phyloP scores from a whole-genome alignment of 2,113 vertebrate species.

The Colossoma macropomum region DNA sequence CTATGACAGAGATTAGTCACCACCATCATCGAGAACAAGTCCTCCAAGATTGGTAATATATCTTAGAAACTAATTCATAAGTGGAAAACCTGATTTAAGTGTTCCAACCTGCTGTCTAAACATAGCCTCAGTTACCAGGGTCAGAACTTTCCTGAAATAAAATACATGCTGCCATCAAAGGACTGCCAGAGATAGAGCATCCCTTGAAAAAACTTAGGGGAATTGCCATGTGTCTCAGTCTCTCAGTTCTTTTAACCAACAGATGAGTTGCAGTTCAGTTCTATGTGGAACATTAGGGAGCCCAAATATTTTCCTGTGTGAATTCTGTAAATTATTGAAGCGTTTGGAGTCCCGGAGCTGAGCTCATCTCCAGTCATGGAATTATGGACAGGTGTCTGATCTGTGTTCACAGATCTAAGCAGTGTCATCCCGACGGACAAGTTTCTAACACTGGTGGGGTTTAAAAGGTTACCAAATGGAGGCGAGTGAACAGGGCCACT shows the following conservation, averaged over 20 bases:
- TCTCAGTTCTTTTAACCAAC: conserved; percentile 3
- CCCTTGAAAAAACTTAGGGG: not conserved
- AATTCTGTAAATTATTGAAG: conserved; percentile 23
- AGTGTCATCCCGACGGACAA: conserved; percentile 8
- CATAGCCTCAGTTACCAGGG: conserved; percentile 9
- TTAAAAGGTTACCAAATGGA: conserved; percentile 46
- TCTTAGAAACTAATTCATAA: no score
- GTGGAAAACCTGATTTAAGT: not conserved
- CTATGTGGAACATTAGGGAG: conserved; percentile 28
- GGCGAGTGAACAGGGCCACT: conserved; percentile 25
- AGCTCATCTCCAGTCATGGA: conserved; percentile 26
- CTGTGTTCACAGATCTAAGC: conserved; percentile 14
- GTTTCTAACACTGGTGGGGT: conserved; percentile 32
- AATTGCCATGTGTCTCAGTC: conserved; percentile 10
- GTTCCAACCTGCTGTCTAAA: not conserved
- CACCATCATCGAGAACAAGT: not conserved
- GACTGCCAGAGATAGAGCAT: not conserved
- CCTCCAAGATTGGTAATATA: not conserved
- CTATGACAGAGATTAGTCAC: not conserved
- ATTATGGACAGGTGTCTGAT: conserved; percentile 46
- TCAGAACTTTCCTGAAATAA: conserved; percentile 5
- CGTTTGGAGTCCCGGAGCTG: conserved; percentile 18
- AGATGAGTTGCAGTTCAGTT: conserved; percentile 21
- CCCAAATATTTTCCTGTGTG: conserved; percentile 25
- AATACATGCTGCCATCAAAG: conserved; percentile 8